Conservation (phyloP, 2,797 vertebrate species). For the Chelonia mydas region DNA sequence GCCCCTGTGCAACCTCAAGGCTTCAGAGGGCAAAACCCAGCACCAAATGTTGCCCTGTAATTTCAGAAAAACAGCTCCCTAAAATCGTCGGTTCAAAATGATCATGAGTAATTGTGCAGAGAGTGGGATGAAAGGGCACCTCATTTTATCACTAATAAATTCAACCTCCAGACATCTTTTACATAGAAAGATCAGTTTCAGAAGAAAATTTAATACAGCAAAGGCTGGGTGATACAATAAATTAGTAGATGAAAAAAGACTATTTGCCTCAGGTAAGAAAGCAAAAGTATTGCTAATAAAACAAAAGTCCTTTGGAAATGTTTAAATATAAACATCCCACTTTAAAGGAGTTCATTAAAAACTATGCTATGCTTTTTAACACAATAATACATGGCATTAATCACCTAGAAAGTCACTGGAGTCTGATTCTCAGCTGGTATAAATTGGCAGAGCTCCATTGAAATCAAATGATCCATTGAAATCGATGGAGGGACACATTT, state of each 20-base stretch:
- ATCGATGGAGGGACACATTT: background rate
- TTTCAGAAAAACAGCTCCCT: slow-evolving; percentile 4
- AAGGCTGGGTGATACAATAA: background rate
- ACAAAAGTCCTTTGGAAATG: background rate
- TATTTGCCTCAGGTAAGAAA: background rate
- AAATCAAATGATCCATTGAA: background rate
- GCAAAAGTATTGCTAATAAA: background rate
- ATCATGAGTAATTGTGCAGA: background rate
- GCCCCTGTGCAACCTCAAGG: background rate
- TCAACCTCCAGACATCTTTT: slow-evolving; percentile 10
- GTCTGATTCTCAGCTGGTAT: background rate
- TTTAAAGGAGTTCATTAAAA: slow-evolving; percentile 1
- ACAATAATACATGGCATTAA: background rate
- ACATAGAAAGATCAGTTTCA: background rate
- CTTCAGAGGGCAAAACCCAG: background rate
- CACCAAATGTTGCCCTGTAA: background rate
- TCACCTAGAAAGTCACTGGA: background rate
- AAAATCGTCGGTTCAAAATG: background rate
- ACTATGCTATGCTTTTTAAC: background rate
- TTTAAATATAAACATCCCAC: background rate
- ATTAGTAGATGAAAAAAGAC: background rate
- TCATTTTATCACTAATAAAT: background rate
- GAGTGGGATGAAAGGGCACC: slow-evolving; percentile 13
- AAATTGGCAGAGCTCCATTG: background rate
- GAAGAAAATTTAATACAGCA: slow-evolving; percentile 19